A percentile compares a stretch with the other conserved stretches of the same genome.
phyloP scores from a whole-genome alignment of 2,113 vertebrate species.

The Edolisoma coerulescens region DNA sequence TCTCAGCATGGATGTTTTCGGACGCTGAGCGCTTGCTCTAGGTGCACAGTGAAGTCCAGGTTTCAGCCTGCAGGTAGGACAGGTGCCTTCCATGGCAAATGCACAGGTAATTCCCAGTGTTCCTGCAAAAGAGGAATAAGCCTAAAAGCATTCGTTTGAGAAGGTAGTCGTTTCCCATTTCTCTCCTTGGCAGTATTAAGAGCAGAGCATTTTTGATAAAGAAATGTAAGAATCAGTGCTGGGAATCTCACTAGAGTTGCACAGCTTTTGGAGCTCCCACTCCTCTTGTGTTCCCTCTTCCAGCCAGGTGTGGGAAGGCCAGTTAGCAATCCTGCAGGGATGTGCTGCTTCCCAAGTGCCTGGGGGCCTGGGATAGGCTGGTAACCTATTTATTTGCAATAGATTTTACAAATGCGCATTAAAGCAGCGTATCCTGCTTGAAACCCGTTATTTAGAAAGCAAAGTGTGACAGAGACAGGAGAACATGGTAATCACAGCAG shows the following conservation, averaged over 20 bases:
- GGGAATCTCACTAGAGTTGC: neutral
- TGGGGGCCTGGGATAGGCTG: neutral
- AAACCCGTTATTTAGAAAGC: neutral
- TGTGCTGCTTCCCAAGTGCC: neutral
- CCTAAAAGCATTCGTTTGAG: neutral
- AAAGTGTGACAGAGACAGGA: neutral
- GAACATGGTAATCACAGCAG: neutral
- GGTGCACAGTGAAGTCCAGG: neutral
- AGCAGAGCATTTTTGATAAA: neutral
- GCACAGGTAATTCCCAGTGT: neutral
- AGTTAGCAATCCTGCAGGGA: neutral
- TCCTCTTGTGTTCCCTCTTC: neutral
- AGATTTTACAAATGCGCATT: neutral
- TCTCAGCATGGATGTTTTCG: neutral
- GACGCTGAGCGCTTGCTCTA: neutral
- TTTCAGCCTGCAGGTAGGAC: neutral
- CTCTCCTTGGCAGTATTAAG: neutral
- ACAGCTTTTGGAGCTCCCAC: neutral
- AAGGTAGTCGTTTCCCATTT: neutral
- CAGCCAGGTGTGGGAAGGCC: neutral
- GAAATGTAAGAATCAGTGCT: neutral
- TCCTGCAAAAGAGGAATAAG: neutral
- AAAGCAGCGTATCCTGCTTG: neutral
- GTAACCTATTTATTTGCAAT: accelerated
- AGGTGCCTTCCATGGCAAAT: neutral